These are phyloP conservation scores for Taxidea taxus DNA, from an alignment of 2,113 vertebrate species.

Conservation along the genomic window DNA sequence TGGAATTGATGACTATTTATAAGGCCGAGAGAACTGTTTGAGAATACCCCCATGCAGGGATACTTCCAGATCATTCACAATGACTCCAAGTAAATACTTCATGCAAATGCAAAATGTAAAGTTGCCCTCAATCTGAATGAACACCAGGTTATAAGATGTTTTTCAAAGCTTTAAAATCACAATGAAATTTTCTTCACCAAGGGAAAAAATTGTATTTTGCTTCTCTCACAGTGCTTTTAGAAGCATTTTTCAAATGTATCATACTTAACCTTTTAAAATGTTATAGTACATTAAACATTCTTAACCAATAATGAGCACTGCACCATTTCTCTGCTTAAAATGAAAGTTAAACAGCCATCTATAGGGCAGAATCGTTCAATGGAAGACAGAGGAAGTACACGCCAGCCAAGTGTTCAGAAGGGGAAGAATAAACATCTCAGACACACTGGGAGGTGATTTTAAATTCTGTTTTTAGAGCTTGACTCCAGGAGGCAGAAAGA, in stretches of 20 bases:
- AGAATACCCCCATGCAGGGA: neutral
- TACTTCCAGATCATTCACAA: neutral
- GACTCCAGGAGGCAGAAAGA: neutral
- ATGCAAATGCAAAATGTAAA: neutral
- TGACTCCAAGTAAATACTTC: neutral
- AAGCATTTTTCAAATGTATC: neutral
- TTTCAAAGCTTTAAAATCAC: neutral
- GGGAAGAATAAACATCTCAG: neutral
- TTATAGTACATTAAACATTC: neutral
- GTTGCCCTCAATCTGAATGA: neutral
- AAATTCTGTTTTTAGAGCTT: conserved; percentile 37
- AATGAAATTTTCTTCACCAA: neutral
- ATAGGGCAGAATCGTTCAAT: neutral
- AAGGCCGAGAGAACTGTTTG: neutral
- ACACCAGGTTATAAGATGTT: neutral
- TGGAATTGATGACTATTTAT: neutral
- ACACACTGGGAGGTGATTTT: neutral
- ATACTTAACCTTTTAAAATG: neutral
- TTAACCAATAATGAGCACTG: neutral
- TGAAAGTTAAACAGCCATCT: neutral
- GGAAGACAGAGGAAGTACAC: neutral
- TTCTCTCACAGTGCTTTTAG: neutral
- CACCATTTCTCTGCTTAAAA: neutral
- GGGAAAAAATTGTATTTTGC: neutral
- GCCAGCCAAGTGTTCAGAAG: neutral